Conservation (phyloP, 2,113 vertebrate species). For the Oxyura jamaicensis region DNA sequence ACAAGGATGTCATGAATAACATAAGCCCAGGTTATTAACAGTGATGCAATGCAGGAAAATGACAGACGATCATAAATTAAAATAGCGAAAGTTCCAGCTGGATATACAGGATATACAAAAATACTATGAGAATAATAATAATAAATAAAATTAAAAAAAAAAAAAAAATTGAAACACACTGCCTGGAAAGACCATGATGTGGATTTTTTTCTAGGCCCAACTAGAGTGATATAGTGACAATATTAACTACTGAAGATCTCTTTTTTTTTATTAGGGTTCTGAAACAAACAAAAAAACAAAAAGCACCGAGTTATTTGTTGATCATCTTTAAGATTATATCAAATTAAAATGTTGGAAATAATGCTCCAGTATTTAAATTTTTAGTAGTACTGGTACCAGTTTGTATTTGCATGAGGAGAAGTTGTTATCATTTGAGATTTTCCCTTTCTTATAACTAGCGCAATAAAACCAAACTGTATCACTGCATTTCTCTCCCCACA, state of each 20-base stretch:
- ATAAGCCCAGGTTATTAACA: background rate
- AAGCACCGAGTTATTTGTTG: background rate
- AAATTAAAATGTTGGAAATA: background rate
- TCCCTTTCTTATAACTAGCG: background rate
- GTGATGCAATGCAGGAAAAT: background rate
- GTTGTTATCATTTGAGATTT: background rate
- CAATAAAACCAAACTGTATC: background rate
- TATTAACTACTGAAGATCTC: background rate
- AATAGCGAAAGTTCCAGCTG: background rate
- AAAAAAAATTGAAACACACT: background rate
- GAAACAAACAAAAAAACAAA: background rate
- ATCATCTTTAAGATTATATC: background rate
- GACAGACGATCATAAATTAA: background rate
- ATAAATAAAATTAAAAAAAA: too few species aligned
- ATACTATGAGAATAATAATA: background rate
- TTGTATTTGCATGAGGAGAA: background rate
- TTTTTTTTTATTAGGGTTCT: background rate
- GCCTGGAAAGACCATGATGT: fast-evolving
- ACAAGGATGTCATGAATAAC: background rate
- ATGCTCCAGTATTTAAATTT: background rate
- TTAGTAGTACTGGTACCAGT: background rate
- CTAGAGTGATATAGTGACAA: background rate
- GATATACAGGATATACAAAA: background rate
- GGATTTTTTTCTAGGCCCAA: background rate
- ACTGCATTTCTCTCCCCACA: background rate